Conservation (phyloP, 2,113 vertebrate species). For the Carlito syrichta region DNA sequence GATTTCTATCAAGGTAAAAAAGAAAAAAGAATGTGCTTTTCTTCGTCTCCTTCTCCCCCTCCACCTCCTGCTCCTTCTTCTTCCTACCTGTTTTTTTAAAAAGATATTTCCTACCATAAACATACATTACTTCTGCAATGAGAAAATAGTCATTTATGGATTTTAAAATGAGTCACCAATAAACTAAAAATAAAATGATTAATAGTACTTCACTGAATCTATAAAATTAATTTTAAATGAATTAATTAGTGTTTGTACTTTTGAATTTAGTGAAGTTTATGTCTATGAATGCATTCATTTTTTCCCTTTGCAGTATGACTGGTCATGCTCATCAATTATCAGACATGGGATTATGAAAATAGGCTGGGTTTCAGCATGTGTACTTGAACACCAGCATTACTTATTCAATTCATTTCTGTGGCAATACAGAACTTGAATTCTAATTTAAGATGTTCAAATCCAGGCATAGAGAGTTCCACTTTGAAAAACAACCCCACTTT, state of each 20-base stretch:
- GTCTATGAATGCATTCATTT: background rate
- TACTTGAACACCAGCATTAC: background rate
- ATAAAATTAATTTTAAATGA: conserved; percentile 34
- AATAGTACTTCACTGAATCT: background rate
- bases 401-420: background rate
- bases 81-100: background rate
- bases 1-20: too few species aligned
- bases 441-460: conserved; percentile 23
- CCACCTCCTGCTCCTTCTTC: background rate
- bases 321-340: background rate
- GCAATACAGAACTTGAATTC: background rate
- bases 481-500: background rate
- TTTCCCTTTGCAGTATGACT: background rate
- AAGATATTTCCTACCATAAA: background rate
- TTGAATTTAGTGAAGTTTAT: background rate
- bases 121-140: background rate
- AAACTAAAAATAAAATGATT: conserved; percentile 39
- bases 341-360: background rate
- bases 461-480: background rate
- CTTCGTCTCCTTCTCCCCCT: background rate
- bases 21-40: too few species aligned
- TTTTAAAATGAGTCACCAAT: background rate
- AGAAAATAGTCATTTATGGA: background rate
- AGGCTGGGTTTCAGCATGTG: background rate
- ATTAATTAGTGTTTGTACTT: conserved; percentile 35